Base-by-base conservation (phyloP, 2,113 vertebrate genomes). In the Gymnogyps californianus region DNA sequence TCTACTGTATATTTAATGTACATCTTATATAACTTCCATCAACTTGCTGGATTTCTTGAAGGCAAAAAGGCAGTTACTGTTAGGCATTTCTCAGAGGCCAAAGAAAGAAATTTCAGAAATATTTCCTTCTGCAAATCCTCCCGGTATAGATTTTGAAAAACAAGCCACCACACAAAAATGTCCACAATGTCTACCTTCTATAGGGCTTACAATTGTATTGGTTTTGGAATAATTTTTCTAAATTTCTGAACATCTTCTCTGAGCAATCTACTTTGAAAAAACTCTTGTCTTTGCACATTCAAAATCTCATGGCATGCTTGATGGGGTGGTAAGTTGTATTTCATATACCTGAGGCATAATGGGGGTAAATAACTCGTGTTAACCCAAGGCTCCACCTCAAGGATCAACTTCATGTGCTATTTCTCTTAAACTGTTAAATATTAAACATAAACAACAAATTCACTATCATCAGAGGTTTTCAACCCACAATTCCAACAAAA, bases 1-100 rank as follows among this genome's bases (percentile, higher is more conserved):
- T 96, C 44, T 66, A 26, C 36, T 78, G 17, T 95, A 59, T 90
- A 86, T 88, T 96, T 92, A 95, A 94, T 76, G 61, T 29, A 84
- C n/a, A 66, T 55, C 67, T 95, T 94, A 49, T 29, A 61, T 79
- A 76, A 89, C 65, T 96, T 94, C 91, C 74, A 94, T 54, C 80
- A 96, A 70, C n/a, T 96, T 83, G 12, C 36, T 92, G 58, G 36
- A 65, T 84, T 95, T 85, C 74, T 93, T 87, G n/a, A 83, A 80
- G 54, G 44, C 9, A 91, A 78, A 90, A 66, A 81, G 52, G 36
- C 21, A 82, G 36, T 67, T 90, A 62, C 10, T 62, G 13, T 66
- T 19, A 34, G 34, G 40, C 6, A 7, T 57, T 88, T 94, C 49
- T 76, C 66, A 80, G 85, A 72, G 57, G 52, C 6, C 19, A 47